A percentile compares a stretch with the other conserved stretches of the same genome.
Evolutionary conservation across 2,113 vertebrate genomes (phyloP).

Genomic region (Zosterops hypoxanthus): DNA sequence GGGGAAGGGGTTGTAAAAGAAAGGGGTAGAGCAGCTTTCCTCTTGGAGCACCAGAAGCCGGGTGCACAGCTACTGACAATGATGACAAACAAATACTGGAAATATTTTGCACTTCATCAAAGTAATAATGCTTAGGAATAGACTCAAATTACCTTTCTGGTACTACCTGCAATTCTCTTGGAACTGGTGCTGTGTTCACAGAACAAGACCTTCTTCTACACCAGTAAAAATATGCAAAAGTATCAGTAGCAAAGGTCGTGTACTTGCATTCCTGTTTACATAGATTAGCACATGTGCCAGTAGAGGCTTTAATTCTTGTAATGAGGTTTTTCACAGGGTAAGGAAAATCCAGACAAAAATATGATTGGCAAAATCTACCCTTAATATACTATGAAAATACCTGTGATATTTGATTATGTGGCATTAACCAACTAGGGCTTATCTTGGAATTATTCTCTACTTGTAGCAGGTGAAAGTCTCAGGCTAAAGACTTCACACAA

Average conservation of each 20-base stretch:
- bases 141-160: background rate
- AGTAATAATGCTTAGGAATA: background rate
- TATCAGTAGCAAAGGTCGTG: background rate
- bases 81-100: background rate
- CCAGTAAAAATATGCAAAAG: background rate
- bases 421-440: background rate
- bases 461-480: background rate
- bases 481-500: background rate
- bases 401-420: background rate
- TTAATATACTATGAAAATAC: background rate
- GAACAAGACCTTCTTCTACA: background rate
- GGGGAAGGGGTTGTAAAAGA: background rate
- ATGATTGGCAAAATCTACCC: background rate
- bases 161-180: background rate
- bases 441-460: background rate
- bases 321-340: background rate
- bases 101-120: background rate
- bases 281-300: background rate
- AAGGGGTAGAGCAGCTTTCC: background rate
- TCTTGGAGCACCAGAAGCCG: background rate
- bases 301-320: background rate
- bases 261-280: background rate
- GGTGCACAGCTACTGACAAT: background rate
- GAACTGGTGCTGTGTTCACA: background rate
- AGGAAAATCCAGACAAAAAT: background rate